Percentiles rank a stretch among this genome's conserved stretches.
Conservation (phyloP, 1,140 invertebrate genomes). For the Philaenus spumarius region DNA sequence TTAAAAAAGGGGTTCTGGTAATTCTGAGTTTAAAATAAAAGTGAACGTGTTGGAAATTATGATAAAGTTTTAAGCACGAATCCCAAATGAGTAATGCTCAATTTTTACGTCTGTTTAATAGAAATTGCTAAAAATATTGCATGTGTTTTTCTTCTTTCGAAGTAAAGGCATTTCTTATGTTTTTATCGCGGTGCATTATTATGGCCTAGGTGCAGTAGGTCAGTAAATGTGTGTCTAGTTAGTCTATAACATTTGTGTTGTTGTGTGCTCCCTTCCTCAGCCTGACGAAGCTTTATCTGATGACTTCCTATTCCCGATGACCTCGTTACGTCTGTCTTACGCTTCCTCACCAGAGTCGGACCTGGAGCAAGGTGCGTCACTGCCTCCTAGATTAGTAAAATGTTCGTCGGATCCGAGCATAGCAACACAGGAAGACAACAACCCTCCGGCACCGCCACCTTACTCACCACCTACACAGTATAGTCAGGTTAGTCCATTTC, state of each 20-base stretch:
- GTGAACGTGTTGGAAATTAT: too few species aligned
- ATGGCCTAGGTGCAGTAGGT: not conserved
- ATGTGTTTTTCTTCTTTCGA: too few species aligned
- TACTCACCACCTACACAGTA: constrained; percentile 52
- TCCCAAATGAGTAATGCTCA: too few species aligned
- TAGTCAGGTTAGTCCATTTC: too few species aligned
- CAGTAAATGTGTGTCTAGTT: not conserved
- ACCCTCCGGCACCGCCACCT: constrained; percentile 55
- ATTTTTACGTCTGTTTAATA: too few species aligned
- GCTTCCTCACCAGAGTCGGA: constrained; percentile 94
- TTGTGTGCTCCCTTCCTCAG: constrained; percentile 37
- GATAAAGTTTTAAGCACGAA: too few species aligned
- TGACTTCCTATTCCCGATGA: constrained; percentile 98
- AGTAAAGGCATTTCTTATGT: too few species aligned
- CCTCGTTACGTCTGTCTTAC: constrained; percentile 83
- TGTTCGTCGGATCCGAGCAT: constrained; percentile 80
- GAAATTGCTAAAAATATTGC: constrained; percentile 5
- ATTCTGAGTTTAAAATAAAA: too few species aligned
- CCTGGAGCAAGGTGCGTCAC: constrained; percentile 55
- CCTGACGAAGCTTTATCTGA: constrained; percentile 79
- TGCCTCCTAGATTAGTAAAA: constrained; percentile 67
- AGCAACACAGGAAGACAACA: constrained; percentile 56
- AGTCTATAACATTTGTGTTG: too few species aligned
- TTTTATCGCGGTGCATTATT: not conserved
- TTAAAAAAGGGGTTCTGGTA: too few species aligned